Conservation (phyloP, 2,113 vertebrate species). For the Bothrops jararaca region DNA sequence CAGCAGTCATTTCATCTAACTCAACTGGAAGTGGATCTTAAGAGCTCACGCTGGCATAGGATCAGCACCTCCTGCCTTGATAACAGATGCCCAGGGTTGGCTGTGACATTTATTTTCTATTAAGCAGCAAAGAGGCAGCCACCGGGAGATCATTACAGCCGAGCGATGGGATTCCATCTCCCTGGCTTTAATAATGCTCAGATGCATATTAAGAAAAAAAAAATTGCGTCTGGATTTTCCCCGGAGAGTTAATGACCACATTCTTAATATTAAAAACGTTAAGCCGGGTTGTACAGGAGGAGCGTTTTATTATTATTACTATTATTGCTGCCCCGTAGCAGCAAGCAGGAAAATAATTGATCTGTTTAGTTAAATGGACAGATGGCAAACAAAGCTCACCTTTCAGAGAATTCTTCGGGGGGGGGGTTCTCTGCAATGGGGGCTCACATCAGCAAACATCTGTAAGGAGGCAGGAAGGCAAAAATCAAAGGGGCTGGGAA, state of each 20-base stretch:
- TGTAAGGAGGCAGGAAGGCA: background rate
- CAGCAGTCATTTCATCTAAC: constrained; percentile 25
- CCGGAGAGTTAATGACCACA: constrained; percentile 2
- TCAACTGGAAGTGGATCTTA: constrained; percentile 31
- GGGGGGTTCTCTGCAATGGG: background rate
- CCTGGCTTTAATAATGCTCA: background rate
- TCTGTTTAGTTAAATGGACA: background rate
- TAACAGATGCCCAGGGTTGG: background rate
- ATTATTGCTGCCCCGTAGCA: background rate
- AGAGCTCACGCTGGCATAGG: constrained; percentile 13
- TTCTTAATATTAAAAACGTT: constrained; percentile 4
- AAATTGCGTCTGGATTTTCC: background rate
- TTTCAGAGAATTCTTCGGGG: background rate
- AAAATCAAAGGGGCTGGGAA: background rate
- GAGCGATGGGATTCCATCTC: background rate
- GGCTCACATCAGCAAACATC: background rate
- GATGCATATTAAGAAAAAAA: background rate
- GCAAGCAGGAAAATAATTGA: background rate
- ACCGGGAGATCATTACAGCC: background rate
- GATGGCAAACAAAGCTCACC: background rate
- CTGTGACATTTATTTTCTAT: constrained; percentile 31
- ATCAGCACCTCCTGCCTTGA: constrained; percentile 12
- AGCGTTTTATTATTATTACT: background rate
- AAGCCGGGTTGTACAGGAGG: background rate
- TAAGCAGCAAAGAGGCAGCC: background rate